A percentile compares a stretch with the other conserved stretches of the same genome.
phyloP scores from a whole-genome alignment of 92 coral and sea anemone genomes.

The Phymanthus crucifer region DNA sequence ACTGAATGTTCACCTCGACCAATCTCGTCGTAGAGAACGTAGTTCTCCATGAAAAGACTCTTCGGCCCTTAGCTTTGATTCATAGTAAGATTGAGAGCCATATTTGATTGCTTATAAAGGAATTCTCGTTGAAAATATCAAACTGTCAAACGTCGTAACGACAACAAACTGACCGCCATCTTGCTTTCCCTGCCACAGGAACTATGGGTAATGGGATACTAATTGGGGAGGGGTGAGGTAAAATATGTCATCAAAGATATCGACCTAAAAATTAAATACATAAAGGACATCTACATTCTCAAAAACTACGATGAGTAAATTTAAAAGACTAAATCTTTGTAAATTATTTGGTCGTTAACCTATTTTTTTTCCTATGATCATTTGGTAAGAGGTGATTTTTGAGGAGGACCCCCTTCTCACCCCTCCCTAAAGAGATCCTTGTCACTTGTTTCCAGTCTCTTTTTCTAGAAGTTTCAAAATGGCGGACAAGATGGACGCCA shows the following conservation, averaged over 20 bases:
- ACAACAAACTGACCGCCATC: slow-evolving; percentile 45
- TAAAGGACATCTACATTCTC: too few relatives aligned
- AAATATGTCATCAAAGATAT: not conserved
- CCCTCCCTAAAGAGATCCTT: slow-evolving; percentile 5
- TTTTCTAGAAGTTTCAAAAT: slow-evolving; percentile 20
- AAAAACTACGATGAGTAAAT: too few relatives aligned
- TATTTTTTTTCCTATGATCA: too few relatives aligned
- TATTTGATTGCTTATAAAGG: not conserved
- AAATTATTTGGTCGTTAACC: too few relatives aligned
- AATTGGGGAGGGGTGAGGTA: slow-evolving; percentile 6
- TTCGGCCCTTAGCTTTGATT: not conserved
- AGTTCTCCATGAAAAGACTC: slow-evolving; percentile 74
- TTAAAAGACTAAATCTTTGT: too few relatives aligned
- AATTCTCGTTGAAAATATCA: not conserved
- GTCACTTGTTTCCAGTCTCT: slow-evolving; percentile 10
- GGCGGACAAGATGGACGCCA: slow-evolving; percentile 34
- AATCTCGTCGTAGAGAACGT: slow-evolving; percentile 93
- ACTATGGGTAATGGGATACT: slow-evolving; percentile 18
- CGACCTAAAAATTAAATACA: too few relatives aligned
- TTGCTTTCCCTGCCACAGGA: slow-evolving; percentile 4
- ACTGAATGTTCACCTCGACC: slow-evolving; percentile 93
- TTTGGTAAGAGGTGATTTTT: too few relatives aligned
- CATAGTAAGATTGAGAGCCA: not conserved
- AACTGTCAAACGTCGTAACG: slow-evolving; percentile 7
- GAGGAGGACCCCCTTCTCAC: not conserved